Conservation (phyloP, 2,113 vertebrate genomes). For the Microtus pennsylvanicus region DNA sequence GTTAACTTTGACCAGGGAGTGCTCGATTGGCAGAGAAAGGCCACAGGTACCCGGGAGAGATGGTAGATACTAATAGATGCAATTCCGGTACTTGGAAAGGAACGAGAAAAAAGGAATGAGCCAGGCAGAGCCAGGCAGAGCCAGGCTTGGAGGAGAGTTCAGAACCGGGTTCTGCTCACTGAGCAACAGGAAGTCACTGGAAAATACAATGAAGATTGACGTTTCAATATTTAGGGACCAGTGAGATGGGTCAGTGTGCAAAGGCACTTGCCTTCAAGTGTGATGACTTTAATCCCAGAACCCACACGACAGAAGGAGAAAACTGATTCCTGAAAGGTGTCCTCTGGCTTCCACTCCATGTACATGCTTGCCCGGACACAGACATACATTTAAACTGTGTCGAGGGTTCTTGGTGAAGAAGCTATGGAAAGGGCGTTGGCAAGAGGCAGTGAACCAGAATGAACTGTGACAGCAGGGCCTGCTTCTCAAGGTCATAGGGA, state of each 20-base stretch:
- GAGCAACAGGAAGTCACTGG: background rate
- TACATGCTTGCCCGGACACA: background rate
- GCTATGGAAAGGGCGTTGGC: background rate
- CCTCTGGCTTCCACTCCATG: background rate
- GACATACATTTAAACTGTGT: too few species aligned
- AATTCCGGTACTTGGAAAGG: rapidly evolving
- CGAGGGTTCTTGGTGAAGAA: background rate
- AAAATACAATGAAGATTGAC: background rate
- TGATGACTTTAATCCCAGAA: background rate
- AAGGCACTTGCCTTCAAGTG: too few species aligned
- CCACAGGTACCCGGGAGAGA: background rate
- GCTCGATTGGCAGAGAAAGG: background rate
- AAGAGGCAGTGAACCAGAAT: background rate
- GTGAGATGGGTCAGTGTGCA: background rate
- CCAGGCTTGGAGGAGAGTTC: background rate
- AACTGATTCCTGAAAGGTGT: background rate
- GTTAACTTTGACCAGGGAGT: background rate
- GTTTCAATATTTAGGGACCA: background rate
- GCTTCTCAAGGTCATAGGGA: background rate
- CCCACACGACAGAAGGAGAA: background rate
- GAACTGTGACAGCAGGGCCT: rapidly evolving
- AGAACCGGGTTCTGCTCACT: background rate
- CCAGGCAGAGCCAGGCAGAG: background rate
- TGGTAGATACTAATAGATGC: too few species aligned
- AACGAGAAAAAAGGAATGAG: too few species aligned